Conservation (phyloP, 2,797 vertebrate species). For the Brotula barbata region DNA sequence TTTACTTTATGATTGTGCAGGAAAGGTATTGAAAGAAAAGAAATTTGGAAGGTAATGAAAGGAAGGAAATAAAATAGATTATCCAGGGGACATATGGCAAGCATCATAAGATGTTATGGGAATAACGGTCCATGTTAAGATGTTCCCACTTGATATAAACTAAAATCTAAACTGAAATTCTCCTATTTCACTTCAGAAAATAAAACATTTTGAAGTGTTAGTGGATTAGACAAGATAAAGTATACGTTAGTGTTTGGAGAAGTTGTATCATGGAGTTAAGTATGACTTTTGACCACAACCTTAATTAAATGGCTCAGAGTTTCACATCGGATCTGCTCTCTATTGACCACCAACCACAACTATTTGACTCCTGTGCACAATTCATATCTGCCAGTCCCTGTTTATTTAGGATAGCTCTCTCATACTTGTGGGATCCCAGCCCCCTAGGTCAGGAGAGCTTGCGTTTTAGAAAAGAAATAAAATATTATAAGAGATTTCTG, state of each 20-base stretch:
- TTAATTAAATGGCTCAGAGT: too few species aligned
- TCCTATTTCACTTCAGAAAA: too few species aligned
- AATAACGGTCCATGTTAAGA: neutral
- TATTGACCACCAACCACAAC: neutral
- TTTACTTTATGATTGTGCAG: neutral
- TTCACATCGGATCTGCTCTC: too few species aligned
- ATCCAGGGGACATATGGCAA: neutral
- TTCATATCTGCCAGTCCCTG: slow-evolving; percentile 11
- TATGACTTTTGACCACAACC: too few species aligned
- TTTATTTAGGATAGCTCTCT: slow-evolving; percentile 18
- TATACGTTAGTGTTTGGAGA: neutral
- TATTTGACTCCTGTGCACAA: neutral
- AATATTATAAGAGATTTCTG: slow-evolving; percentile 40
- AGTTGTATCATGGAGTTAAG: neutral
- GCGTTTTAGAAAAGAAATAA: slow-evolving; percentile 37
- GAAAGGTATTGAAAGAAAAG: neutral
- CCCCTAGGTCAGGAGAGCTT: slow-evolving; percentile 41
- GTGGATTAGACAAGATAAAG: too few species aligned
- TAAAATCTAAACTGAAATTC: neutral
- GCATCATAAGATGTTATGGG: neutral
- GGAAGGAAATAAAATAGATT: neutral
- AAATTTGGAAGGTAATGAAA: too few species aligned
- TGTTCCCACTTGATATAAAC: neutral
- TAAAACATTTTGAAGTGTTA: too few species aligned
- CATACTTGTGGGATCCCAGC: slow-evolving; percentile 38